These are phyloP conservation scores for Proteles cristata DNA, from an alignment of 2,113 vertebrate genomes.

Conservation along the genomic window DNA sequence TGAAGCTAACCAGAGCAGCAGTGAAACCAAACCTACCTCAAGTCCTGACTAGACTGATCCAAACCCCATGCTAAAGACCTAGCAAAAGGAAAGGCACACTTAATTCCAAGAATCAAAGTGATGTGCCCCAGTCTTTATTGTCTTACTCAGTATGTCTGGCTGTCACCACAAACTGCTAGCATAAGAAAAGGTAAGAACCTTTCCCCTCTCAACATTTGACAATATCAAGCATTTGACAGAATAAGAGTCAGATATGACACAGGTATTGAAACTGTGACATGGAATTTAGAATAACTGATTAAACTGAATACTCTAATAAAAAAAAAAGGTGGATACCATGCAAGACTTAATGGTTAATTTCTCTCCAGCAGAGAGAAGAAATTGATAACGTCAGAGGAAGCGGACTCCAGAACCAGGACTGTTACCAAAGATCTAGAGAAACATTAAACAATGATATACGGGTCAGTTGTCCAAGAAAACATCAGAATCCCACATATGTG, in stretches of 20 bases:
- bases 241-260: background rate
- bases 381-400: background rate
- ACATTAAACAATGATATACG: background rate
- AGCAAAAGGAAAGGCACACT: background rate
- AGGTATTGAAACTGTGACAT: background rate
- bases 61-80: background rate
- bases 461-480: background rate
- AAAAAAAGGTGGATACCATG: background rate
- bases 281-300: background rate
- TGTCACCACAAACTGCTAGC: background rate
- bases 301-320: background rate
- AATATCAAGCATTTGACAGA: background rate
- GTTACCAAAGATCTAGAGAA: background rate
- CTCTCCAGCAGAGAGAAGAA: background rate
- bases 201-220: accelerated
- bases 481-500: background rate
- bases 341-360: background rate
- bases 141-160: background rate
- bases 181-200: background rate
- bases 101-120: background rate
- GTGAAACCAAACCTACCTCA: background rate
- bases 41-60: background rate
- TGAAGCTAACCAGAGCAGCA: background rate
- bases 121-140: background rate
- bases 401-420: background rate